Base-by-base conservation (phyloP, 2,113 vertebrate species). In the Saguinus imperator region DNA sequence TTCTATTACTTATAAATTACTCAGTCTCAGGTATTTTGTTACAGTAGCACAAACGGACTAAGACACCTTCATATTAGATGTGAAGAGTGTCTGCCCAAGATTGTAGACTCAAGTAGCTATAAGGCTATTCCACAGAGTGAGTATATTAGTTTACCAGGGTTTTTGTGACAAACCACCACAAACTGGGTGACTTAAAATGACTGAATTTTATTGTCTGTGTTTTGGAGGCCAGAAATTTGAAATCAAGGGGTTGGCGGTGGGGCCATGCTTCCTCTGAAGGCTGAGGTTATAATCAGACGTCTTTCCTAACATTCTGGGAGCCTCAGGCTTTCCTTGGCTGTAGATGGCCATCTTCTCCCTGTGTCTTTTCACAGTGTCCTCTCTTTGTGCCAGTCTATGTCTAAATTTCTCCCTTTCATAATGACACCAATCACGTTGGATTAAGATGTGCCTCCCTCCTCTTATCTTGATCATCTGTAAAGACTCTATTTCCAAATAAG, bases 271-370 rank as follows among this genome's bases (percentile, higher is more conserved):
- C n/a, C 43, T 79, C 66, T 45, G 45, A 92, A 58, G 81, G 64
- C 0, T 3, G 23, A 82, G 45, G 29, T 29, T 20, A 43, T 43
- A 12, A 29, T n/a, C 14, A 18, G 6, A 20, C 5, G 0, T 45
- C 52, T 83, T 90, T 68, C 37, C n/a, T 29, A 1, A 55, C 61
- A 45, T 52, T n/a, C 37, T 29, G 79, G 79, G 25, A 66, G 66
- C 16, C 68, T 40, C 16, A 10, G 5, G 3, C 1, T 0, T 70
- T 27, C 37, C 35, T 68, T 32, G 82, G 35, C 21, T 57, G 32
- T 35, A 6, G 40, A 27, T 3, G 17, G 2, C 27, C 57, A 5
- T 45, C 72, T 75, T 83, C 32, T 27, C 52, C 45, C 35, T 27
- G 9, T 37, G 64, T 77, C 45, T 48, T 29, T 75, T 84, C 61